These are phyloP conservation scores for Saccostrea echinata DNA, from an alignment of 1,140 invertebrate genomes.

Conservation along the genomic window DNA sequence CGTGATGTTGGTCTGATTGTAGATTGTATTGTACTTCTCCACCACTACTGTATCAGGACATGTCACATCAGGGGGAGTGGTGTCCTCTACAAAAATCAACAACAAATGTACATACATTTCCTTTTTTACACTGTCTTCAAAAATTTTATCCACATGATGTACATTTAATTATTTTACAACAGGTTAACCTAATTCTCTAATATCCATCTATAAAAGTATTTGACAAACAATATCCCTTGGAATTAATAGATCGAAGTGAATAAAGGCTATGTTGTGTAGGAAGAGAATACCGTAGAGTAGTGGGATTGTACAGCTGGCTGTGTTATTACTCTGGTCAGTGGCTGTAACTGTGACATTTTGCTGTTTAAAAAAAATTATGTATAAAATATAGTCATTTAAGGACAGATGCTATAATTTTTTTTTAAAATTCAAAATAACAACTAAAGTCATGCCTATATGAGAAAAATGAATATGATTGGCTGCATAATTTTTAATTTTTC, in stretches of 20 bases:
- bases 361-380: not conserved
- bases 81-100: not conserved
- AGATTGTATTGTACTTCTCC: constrained; percentile 42
- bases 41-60: constrained; percentile 56
- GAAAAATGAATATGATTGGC: too few species aligned
- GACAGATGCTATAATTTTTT: too few species aligned
- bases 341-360: not conserved
- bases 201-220: too few species aligned
- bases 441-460: not conserved
- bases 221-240: too few species aligned
- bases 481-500: too few species aligned
- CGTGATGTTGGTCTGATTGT: not conserved
- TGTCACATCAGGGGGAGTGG: constrained; percentile 51
- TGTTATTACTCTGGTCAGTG: constrained; percentile 3
- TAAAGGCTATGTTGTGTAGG: too few species aligned
- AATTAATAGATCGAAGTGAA: too few species aligned
- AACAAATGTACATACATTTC: not conserved
- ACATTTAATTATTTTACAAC: too few species aligned
- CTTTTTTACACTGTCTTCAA: too few species aligned
- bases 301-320: not conserved
- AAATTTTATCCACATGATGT: too few species aligned
- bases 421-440: not conserved
- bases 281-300: not conserved
- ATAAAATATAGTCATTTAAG: too few species aligned
- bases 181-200: too few species aligned